Evolutionary conservation across 1,140 invertebrate genomes (phyloP).

Genomic region (Triops cancriformis): DNA sequence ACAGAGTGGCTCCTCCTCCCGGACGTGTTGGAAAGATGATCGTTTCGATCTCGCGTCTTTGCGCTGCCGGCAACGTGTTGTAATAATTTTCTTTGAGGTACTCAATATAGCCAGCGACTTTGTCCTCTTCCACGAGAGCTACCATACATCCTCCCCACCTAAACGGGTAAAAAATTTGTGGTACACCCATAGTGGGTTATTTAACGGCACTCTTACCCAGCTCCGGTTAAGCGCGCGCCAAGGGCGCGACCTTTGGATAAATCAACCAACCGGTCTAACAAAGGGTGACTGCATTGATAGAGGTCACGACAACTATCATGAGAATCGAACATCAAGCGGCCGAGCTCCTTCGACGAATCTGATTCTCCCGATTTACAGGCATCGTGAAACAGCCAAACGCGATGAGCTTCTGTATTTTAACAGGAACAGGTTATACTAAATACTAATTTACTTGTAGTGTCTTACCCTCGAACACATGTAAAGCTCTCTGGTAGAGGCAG

Average conservation of each 20-base stretch:
- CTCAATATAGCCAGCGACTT: constrained; percentile 58
- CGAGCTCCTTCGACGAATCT: constrained; percentile 52
- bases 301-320: constrained; percentile 73
- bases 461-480: constrained; percentile 75
- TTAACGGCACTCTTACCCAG: constrained; percentile 51
- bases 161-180: constrained; percentile 31
- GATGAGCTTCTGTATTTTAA: constrained; percentile 55
- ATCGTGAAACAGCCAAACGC: constrained; percentile 65
- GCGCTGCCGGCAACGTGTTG: constrained; percentile 41
- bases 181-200: constrained; percentile 27
- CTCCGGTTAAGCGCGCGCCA: constrained; percentile 85
- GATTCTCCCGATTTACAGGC: constrained; percentile 53
- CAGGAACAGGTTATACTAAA: not conserved
- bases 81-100: constrained; percentile 62
- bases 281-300: constrained; percentile 90
- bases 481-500: constrained; percentile 70
- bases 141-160: constrained; percentile 96
- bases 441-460: constrained; percentile 20
- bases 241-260: constrained; percentile 60
- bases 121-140: constrained; percentile 61
- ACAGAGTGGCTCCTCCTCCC: constrained; percentile 46
- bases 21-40: constrained; percentile 54
- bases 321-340: constrained; percentile 77
- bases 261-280: constrained; percentile 74
- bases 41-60: constrained; percentile 38